Evolutionary conservation across 1,140 invertebrate species (phyloP).

Genomic region (Drosophila ficusphila): DNA sequence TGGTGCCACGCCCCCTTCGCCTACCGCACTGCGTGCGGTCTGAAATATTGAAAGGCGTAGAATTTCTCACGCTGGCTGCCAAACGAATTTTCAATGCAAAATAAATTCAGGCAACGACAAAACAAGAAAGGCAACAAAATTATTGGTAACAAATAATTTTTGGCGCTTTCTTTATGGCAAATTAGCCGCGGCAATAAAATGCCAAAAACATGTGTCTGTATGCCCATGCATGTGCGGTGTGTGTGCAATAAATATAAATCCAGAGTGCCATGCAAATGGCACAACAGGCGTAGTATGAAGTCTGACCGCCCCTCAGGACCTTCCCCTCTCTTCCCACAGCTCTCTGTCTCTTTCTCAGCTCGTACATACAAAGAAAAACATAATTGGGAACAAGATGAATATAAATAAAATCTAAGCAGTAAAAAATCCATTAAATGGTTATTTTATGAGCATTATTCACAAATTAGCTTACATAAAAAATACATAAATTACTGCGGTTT

Average conservation of each 20-base stretch:
- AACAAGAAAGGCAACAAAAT: slow-evolving; percentile 46
- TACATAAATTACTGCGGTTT: background rate
- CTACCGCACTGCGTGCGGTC: slow-evolving; percentile 24
- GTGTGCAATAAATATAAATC: slow-evolving; percentile 70
- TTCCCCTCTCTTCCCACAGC: background rate
- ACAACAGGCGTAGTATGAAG: slow-evolving; percentile 57
- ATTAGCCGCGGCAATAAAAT: slow-evolving; percentile 76
- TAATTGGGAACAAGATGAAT: background rate
- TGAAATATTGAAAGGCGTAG: slow-evolving; percentile 54
- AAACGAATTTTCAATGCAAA: slow-evolving; percentile 64
- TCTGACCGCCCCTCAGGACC: background rate
- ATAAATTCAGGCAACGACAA: slow-evolving; percentile 45
- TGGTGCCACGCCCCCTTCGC: background rate
- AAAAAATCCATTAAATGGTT: background rate
- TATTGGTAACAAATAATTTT: slow-evolving; percentile 63
- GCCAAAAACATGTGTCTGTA: slow-evolving; percentile 50
- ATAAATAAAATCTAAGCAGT: background rate
- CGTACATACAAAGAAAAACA: slow-evolving; percentile 12
- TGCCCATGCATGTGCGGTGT: slow-evolving; percentile 10
- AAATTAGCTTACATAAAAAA: background rate
- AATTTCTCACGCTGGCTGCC: slow-evolving; percentile 70
- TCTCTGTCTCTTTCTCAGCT: background rate
- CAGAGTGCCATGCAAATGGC: slow-evolving; percentile 72
- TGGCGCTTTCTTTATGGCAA: slow-evolving; percentile 74
- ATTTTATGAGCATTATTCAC: background rate